Conservation (phyloP, 2,888 invertebrate genomes). For the Plemyria rubiginata region DNA sequence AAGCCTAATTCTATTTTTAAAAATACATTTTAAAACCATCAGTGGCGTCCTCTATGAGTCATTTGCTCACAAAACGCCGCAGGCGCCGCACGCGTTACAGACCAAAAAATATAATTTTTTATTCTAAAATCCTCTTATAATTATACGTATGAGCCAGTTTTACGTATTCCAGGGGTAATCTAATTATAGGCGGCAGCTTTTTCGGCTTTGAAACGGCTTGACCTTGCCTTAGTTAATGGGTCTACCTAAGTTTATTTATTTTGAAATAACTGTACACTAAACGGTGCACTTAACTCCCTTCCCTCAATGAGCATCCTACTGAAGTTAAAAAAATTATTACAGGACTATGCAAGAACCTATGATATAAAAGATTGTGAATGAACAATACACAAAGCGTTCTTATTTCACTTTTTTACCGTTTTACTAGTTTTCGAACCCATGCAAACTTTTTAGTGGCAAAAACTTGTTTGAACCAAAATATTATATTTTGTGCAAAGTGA, state of each 20-base stretch:
- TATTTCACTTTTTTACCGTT: too few species aligned
- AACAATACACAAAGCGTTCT: too few species aligned
- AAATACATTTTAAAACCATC: conserved; percentile 30
- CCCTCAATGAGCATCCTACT: neutral
- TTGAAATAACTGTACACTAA: conserved; percentile 24
- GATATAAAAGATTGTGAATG: too few species aligned
- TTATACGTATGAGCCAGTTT: conserved; percentile 71
- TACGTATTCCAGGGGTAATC: conserved; percentile 75
- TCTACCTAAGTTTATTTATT: conserved; percentile 24
- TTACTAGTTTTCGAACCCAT: too few species aligned
- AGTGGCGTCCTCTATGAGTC: conserved; percentile 33
- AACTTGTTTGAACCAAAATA: too few species aligned
- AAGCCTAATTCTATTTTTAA: conserved; percentile 25
- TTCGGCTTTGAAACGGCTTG: conserved; percentile 28
- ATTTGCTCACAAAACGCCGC: conserved; percentile 39
- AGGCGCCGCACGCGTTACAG: conserved; percentile 73
- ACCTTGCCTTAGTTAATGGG: conserved; percentile 30
- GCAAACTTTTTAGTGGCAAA: too few species aligned
- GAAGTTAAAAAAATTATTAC: neutral
- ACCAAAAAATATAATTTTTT: conserved; percentile 57
- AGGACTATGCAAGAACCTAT: too few species aligned
- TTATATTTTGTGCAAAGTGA: too few species aligned
- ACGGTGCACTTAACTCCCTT: neutral
- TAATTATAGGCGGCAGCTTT: conserved; percentile 70
- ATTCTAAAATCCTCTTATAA: conserved; percentile 72